A percentile compares a stretch with the other conserved stretches of the same genome.
Evolutionary conservation across 2,797 vertebrate genomes (phyloP).

Genomic region (Linurgus olivaceus): DNA sequence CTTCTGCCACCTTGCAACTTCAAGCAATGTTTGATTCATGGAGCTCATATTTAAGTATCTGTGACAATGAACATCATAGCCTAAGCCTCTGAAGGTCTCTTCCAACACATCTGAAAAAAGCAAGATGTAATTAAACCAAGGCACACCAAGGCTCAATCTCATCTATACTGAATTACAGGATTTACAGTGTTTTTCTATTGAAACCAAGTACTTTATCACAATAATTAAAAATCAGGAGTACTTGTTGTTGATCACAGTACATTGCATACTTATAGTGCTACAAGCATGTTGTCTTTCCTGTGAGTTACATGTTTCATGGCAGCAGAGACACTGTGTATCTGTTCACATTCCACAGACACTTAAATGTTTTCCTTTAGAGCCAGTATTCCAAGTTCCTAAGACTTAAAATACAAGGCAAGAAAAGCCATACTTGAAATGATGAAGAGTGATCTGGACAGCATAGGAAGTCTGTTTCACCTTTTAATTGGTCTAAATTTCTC

Average conservation of each 20-base stretch:
- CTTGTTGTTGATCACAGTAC: not conserved
- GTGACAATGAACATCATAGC: constrained; percentile 74
- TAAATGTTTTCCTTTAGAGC: not conserved
- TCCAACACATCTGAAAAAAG: constrained; percentile 76
- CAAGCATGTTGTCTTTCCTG: not conserved
- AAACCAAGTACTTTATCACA: not conserved
- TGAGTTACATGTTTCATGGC: not conserved
- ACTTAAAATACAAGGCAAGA: not conserved
- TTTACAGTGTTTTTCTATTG: not conserved
- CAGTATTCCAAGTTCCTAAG: not conserved
- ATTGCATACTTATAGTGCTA: not conserved
- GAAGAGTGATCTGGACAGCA: not conserved
- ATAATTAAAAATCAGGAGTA: not conserved
- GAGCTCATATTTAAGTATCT: constrained; percentile 51
- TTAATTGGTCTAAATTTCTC: not conserved
- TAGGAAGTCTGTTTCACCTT: not conserved
- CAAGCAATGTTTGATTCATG: constrained; percentile 53
- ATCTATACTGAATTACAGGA: not conserved
- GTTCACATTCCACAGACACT: not conserved
- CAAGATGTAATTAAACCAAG: not conserved
- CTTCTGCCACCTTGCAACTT: constrained; percentile 44
- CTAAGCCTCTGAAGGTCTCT: constrained; percentile 78
- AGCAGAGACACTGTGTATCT: not conserved
- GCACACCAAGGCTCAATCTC: not conserved
- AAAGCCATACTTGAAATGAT: not conserved